Evolutionary conservation across 2,113 vertebrate genomes (phyloP).

Genomic region (Uria aalge): DNA sequence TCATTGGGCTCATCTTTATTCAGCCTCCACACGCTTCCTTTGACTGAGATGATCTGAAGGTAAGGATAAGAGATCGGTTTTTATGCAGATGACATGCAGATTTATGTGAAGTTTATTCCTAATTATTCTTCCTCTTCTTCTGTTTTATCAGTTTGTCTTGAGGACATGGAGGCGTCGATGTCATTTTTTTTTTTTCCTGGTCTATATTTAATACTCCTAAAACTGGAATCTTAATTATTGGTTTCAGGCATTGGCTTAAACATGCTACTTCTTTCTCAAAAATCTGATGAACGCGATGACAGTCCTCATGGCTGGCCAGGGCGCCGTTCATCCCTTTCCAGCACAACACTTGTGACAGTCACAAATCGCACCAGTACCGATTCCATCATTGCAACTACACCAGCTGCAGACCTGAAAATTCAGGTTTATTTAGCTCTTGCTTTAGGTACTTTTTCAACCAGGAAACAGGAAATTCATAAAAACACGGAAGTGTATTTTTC

Average conservation of each 20-base stretch:
- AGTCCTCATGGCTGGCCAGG: neutral
- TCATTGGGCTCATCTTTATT: neutral
- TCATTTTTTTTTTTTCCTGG: neutral
- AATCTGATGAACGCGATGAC: neutral
- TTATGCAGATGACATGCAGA: conserved; percentile 35
- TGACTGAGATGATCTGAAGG: neutral
- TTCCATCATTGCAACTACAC: neutral
- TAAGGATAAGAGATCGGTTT: neutral
- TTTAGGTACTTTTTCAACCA: neutral
- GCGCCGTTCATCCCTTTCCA: neutral
- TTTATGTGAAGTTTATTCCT: conserved; percentile 21
- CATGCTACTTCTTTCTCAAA: neutral
- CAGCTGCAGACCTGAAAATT: neutral
- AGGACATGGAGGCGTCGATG: neutral
- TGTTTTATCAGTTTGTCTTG: neutral
- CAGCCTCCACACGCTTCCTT: neutral
- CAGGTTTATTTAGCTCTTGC: neutral
- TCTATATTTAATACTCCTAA: neutral
- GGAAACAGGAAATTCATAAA: neutral
- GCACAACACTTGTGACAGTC: neutral
- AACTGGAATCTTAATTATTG: neutral
- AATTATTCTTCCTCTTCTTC: conserved; percentile 5
- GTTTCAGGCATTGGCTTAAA: neutral
- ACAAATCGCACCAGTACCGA: neutral
- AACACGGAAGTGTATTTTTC: neutral